These are phyloP conservation scores for Sebastes minor DNA, from an alignment of 2,797 vertebrate genomes.

Conservation along the genomic window DNA sequence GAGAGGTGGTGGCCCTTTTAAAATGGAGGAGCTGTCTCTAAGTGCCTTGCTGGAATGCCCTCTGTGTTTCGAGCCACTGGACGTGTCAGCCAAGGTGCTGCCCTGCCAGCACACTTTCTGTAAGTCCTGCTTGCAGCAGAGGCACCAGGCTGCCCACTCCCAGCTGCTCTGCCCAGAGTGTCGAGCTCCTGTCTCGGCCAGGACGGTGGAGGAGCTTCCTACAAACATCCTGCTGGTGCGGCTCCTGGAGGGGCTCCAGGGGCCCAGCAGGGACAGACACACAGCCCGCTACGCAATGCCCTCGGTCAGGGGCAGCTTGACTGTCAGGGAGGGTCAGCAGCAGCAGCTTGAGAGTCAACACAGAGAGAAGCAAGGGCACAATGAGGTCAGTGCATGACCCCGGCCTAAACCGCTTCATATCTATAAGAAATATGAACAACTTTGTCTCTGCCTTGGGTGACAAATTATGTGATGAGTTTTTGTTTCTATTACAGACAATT, in stretches of 20 bases:
- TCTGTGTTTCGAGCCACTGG: slow-evolving; percentile 89
- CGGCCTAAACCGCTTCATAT: background rate
- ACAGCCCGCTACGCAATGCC: slow-evolving; percentile 70
- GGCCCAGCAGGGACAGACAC: slow-evolving; percentile 49
- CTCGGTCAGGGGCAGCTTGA: slow-evolving; percentile 66
- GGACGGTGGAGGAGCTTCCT: slow-evolving; percentile 88
- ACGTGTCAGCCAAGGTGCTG: slow-evolving; percentile 89
- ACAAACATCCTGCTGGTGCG: slow-evolving; percentile 88
- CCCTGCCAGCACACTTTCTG: slow-evolving; percentile 98
- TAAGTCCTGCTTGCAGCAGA: slow-evolving; percentile 88
- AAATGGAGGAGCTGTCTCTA: slow-evolving; percentile 88
- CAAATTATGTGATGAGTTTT: background rate
- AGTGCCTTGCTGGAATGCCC: slow-evolving; percentile 91
- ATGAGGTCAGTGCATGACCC: slow-evolving; percentile 84
- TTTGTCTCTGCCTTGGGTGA: background rate
- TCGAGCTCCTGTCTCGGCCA: slow-evolving; percentile 78
- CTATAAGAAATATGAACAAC: background rate
- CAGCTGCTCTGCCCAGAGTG: slow-evolving; percentile 92
- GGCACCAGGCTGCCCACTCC: slow-evolving; percentile 81
- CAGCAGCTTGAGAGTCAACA: slow-evolving; percentile 73
- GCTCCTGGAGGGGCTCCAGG: slow-evolving; percentile 85
- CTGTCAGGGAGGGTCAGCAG: slow-evolving; percentile 67
- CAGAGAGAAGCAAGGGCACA: slow-evolving; percentile 74
- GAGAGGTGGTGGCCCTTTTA: slow-evolving; percentile 32
- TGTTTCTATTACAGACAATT: background rate